Percentiles rank a stretch among this genome's conserved stretches.
Evolutionary conservation across 2,888 invertebrate genomes (phyloP).

Genomic region (Leucoma salicis): DNA sequence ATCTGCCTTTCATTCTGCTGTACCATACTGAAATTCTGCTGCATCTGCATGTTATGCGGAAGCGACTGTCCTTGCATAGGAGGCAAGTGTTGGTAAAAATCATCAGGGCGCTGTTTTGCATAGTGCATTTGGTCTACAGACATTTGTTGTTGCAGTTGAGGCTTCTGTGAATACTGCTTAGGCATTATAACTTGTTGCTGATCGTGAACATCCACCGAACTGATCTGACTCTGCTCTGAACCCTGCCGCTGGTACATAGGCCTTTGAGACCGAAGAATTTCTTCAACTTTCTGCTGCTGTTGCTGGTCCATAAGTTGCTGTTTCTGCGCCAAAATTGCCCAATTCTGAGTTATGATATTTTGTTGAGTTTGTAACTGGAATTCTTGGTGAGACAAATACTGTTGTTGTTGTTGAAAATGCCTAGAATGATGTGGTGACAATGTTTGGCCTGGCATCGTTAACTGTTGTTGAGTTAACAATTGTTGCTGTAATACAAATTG

Average conservation of each 20-base stretch:
- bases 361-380: constrained; percentile 78
- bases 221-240: constrained; percentile 74
- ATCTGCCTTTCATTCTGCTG: constrained; percentile 75
- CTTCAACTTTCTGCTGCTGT: constrained; percentile 69
- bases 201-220: constrained; percentile 60
- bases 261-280: constrained; percentile 61
- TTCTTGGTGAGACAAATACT: constrained; percentile 78
- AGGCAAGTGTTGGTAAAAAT: constrained; percentile 61
- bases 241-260: constrained; percentile 70
- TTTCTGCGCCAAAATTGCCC: constrained; percentile 76
- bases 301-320: constrained; percentile 79
- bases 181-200: constrained; percentile 48
- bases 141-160: constrained; percentile 62
- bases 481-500: constrained; percentile 77
- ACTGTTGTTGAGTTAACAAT: constrained; percentile 65
- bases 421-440: constrained; percentile 70
- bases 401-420: constrained; percentile 70
- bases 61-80: constrained; percentile 72
- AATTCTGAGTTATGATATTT: constrained; percentile 80
- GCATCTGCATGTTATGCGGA: constrained; percentile 64
- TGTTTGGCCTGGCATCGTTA: constrained; percentile 73
- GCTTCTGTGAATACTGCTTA: constrained; percentile 55
- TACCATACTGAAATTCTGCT: constrained; percentile 60
- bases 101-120: constrained; percentile 57
- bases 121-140: constrained; percentile 67